Percentiles rank a stretch among this genome's conserved stretches.
phyloP scores from a whole-genome alignment of 2,113 vertebrate genomes.

The Apteryx owenii region DNA sequence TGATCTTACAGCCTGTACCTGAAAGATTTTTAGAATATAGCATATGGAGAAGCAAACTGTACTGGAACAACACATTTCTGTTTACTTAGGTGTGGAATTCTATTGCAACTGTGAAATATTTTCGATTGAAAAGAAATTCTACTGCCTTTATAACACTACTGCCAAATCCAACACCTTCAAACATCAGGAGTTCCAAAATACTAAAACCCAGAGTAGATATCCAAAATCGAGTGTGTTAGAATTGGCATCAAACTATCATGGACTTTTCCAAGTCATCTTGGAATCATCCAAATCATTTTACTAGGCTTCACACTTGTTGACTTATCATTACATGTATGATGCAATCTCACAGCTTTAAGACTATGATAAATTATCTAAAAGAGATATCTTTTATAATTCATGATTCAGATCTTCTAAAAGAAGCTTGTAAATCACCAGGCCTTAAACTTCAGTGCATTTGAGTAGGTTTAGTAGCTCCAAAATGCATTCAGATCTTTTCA shows the following conservation, averaged over 20 bases:
- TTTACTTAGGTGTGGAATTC: slow-evolving; percentile 10
- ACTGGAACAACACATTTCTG: slow-evolving; percentile 9
- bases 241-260: background rate
- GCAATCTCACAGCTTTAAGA: background rate
- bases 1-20: background rate
- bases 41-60: background rate
- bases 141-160: background rate
- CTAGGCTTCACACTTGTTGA: background rate
- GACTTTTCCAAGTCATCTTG: background rate
- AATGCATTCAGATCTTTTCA: background rate
- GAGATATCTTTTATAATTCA: background rate
- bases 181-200: background rate
- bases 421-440: background rate
- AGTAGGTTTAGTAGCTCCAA: background rate
- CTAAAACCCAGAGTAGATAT: background rate
- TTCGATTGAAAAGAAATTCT: slow-evolving; percentile 35
- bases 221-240: background rate
- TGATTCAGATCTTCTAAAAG: background rate
- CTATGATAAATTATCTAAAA: background rate
- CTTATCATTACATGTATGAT: accelerated
- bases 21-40: background rate
- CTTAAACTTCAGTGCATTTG: background rate
- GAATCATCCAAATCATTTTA: background rate
- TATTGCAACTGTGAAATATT: slow-evolving; percentile 23
- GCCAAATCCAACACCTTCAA: slow-evolving; percentile 30